phyloP scores from a whole-genome alignment of 2,797 vertebrate species.

The Triplophysa yarkandensis region DNA sequence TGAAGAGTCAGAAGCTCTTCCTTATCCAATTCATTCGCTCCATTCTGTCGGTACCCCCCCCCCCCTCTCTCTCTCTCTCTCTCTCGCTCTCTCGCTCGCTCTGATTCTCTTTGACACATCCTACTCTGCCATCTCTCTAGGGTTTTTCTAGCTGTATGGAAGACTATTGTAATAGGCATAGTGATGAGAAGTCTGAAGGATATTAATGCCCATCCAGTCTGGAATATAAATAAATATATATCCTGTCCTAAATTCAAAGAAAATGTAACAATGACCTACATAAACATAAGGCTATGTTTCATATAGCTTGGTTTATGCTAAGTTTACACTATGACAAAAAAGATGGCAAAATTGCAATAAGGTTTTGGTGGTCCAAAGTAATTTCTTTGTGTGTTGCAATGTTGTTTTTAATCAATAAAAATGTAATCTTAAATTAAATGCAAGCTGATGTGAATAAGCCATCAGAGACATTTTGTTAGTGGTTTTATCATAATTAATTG shows the following conservation, averaged over 20 bases:
- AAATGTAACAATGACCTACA: slow-evolving; percentile 27
- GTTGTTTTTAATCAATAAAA: too few species aligned
- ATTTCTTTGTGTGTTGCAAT: neutral
- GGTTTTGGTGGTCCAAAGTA: neutral
- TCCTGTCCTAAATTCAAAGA: slow-evolving; percentile 31
- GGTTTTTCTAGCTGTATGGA: neutral
- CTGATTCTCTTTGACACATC: slow-evolving; percentile 35
- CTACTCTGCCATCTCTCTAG: neutral
- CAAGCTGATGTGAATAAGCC: neutral
- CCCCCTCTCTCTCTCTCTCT: slow-evolving; percentile 32
- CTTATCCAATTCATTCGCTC: slow-evolving; percentile 37
- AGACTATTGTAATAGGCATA: slow-evolving; percentile 39
- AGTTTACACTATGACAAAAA: neutral
- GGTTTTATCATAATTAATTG: too few species aligned
- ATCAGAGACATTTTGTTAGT: neutral
- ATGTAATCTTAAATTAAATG: neutral
- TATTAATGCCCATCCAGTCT: slow-evolving; percentile 19
- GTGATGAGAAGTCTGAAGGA: slow-evolving; percentile 33
- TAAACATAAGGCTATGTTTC: neutral
- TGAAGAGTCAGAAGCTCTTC: slow-evolving; percentile 43
- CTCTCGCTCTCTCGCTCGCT: neutral
- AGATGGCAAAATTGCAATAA: neutral
- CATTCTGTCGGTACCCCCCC: slow-evolving; percentile 36
- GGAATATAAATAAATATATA: slow-evolving; percentile 48
- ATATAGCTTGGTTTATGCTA: neutral